Evolutionary conservation across 2,113 vertebrate genomes (phyloP), one percentile per base, ranked within the genome.

Genomic region (Burhinus bistriatus): DNA sequence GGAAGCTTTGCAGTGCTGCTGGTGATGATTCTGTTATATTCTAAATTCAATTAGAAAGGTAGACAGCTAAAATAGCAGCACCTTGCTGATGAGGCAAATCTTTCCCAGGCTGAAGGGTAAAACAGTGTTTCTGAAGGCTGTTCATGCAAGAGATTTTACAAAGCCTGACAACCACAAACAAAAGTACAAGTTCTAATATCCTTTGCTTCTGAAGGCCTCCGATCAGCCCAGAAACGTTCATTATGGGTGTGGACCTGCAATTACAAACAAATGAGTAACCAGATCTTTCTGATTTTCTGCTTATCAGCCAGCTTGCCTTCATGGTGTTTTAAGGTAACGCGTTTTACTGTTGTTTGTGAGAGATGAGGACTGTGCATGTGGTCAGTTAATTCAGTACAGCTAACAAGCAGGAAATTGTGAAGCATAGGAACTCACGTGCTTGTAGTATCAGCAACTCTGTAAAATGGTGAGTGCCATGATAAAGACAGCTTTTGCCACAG

Each of bases 11-110:
- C 66, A 80, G 84, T 16, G 71, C 89, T 80, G 81, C 87, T 91
- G 77, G 87, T 65, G 90, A 93, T 89, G 75, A 92, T 83, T 95
- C 45, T 88, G 82, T 91, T 94, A 47, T 75, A 90, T 32, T 85
- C 82, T 30, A 77, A 91, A 96, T 90, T 91, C 84, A 96, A 73
- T 96, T 95, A 95, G 91, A 83, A 93, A 88, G 71, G 55, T 15
- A 88, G 93, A 68, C 87, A 73, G 86, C 61, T 78, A 40, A 80
- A 97, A 90, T 65, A 93, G 86, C 83, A 94, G 75, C 91, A 91
- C 90, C 87, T 96, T 95, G 92, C 80, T 94, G 95, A 92, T 57
- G 73, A 93, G 66, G 94, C 83, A 94, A 34, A 91, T 85, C 93
- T 91, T 85, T 72, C 65, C 78, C 49, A 38, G 49, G 45, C 70